These are phyloP conservation scores for Cheilinus undulatus DNA, from an alignment of 2,113 vertebrate species.

Conservation along the genomic window DNA sequence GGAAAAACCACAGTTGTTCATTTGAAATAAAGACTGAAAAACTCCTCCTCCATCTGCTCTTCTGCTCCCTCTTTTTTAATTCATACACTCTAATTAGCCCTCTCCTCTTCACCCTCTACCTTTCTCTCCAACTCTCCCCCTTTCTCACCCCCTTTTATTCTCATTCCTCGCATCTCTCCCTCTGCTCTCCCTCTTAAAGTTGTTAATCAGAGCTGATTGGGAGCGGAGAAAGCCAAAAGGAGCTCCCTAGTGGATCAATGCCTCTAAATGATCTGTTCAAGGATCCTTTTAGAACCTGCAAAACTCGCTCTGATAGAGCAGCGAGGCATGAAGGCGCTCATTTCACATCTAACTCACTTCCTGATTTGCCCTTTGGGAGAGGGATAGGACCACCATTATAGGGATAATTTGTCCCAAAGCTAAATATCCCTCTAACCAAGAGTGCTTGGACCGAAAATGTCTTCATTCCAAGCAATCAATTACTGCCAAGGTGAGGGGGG, in stretches of 20 bases:
- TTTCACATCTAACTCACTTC: conserved; percentile 81
- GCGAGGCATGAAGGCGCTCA: conserved; percentile 77
- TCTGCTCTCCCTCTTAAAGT: conserved; percentile 58
- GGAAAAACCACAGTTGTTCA: conserved; percentile 43
- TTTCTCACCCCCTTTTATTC: no score
- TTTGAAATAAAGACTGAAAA: conserved; percentile 57
- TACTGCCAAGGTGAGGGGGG: conserved; percentile 73
- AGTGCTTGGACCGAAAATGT: conserved; percentile 74
- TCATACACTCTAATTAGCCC: conserved; percentile 53
- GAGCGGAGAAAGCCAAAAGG: conserved; percentile 69
- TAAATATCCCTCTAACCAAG: conserved; percentile 72
- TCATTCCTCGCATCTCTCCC: conserved; percentile 54
- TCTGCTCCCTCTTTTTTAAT: conserved; percentile 17
- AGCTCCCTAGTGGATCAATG: conserved; percentile 82
- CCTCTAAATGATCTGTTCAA: conserved; percentile 80
- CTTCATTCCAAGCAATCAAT: conserved; percentile 77
- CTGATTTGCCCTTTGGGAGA: conserved; percentile 76
- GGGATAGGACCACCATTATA: conserved; percentile 55
- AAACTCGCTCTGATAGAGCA: conserved; percentile 77
- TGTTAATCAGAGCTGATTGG: conserved; percentile 80
- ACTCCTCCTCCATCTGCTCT: conserved; percentile 61
- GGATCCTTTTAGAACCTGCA: conserved; percentile 77
- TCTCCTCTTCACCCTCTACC: conserved; percentile 13
- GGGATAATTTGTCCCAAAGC: conserved; percentile 78
- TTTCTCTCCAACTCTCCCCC: neutral